Percentiles rank a stretch among this genome's conserved stretches.
phyloP scores from a whole-genome alignment of 2,888 invertebrate species.

The Dorcus parallelipipedus region DNA sequence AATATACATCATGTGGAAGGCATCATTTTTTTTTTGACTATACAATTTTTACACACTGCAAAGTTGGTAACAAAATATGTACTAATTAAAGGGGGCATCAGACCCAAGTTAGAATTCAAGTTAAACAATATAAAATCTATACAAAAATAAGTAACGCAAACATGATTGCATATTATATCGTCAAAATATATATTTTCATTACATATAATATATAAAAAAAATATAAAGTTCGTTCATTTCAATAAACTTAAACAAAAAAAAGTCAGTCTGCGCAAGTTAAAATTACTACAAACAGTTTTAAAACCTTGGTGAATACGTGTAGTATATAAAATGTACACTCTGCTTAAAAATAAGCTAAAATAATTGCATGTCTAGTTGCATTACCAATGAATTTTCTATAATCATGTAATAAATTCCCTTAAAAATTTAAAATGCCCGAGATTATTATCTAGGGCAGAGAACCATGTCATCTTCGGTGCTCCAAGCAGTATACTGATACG shows the following conservation, averaged over 20 bases:
- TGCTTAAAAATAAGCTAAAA: neutral
- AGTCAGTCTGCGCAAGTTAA: neutral
- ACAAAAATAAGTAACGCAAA: no score
- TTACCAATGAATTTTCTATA: neutral
- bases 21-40: constrained; percentile 9
- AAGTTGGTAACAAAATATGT: neutral
- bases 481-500: constrained; percentile 76
- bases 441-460: constrained; percentile 32
- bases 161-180: no score
- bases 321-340: neutral
- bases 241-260: neutral
- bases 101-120: no score
- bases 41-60: constrained; percentile 6
- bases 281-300: neutral
- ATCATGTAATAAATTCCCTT: neutral
- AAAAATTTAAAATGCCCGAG: constrained; percentile 17
- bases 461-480: constrained; percentile 66
- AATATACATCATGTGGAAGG: constrained; percentile 10
- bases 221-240: neutral
- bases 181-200: neutral
- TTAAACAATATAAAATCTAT: no score
- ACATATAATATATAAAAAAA: neutral
- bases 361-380: neutral
- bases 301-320: neutral
- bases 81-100: neutral